Base-by-base conservation (phyloP, 2,113 vertebrate genomes). In the Dissostichus mawsoni region DNA sequence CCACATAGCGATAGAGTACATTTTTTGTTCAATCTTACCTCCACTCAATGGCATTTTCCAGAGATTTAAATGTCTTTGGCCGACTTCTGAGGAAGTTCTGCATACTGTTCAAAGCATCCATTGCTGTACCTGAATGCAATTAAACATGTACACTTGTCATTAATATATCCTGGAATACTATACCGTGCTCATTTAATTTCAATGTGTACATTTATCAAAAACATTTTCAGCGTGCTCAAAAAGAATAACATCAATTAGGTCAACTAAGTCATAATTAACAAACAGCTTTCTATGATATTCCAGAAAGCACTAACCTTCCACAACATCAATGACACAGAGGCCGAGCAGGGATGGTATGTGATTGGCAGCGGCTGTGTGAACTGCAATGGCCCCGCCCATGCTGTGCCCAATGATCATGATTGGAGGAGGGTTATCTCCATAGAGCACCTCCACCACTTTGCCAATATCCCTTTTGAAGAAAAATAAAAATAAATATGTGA, bases 21-120 rank as follows among this genome's bases (percentile, higher is more conserved):
- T 52, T 44, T 17, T 41, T 18, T 18, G 59, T 45, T 51, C 3
- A 41, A n/a, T 65, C 36, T 41, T 2, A 99, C 98, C 98, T 99
- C 98, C 98, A 99, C 82, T 99, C 98, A 57, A 99, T 99, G 78
- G 98, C 98, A 63, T 97, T 98, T 92, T 99, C 98, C 80, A 99
- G 90, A 8, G 98, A 99, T 91, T 97, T 99, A 93, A 99, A 99
- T 0, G 97, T 97, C 94, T 99, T 99, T 81, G 98, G 98, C 69
- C 98, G 97, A 94, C 97, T 97, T 85, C 98, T 96, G 62, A 99
- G 95, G 94, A 99, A 99, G 92, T 98, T 99, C 94, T 99, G 98
- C 98, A 99, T 99, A 92, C 98, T 99, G 93, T 99, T 99, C 84
- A 99, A 92, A 4, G 98, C 98, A 88, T 99, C 98, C 98, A 99